Conservation (phyloP, 2,888 invertebrate species). For the Callinectes sapidus region DNA sequence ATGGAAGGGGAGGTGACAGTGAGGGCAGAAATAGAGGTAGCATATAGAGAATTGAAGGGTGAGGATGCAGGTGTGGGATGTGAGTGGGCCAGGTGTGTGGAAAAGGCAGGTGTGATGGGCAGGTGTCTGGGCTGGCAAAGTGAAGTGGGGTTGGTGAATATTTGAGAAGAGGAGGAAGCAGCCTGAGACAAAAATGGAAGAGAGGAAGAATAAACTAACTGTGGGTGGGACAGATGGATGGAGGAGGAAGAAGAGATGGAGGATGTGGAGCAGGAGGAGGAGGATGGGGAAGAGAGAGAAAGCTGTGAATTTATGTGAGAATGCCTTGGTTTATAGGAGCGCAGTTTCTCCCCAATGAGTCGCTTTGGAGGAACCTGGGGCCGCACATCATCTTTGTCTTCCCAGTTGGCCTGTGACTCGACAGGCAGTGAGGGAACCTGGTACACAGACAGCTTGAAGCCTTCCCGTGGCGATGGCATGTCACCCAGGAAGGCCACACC, state of each 20-base stretch:
- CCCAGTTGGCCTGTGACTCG: neutral
- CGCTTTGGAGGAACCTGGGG: constrained; percentile 71
- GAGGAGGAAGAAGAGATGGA: neutral
- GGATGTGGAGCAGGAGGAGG: neutral
- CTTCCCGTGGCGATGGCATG: constrained; percentile 63
- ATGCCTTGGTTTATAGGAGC: constrained; percentile 6
- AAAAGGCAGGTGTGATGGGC: neutral
- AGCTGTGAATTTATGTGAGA: neutral
- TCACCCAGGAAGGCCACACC: constrained; percentile 64
- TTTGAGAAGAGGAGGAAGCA: neutral
- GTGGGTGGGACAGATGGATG: neutral
- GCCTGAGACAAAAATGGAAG: neutral
- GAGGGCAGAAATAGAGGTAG: neutral
- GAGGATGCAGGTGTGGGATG: too few relatives aligned
- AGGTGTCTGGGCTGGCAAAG: neutral
- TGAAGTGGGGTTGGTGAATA: neutral
- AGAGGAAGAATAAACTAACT: neutral
- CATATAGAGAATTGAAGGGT: too few relatives aligned
- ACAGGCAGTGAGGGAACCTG: constrained; percentile 44
- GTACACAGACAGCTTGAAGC: constrained; percentile 68
- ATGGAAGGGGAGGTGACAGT: neutral
- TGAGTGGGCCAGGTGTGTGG: too few relatives aligned
- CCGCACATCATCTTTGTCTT: constrained; percentile 36
- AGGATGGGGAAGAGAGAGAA: neutral
- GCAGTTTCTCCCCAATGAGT: constrained; percentile 57